Base-by-base conservation (phyloP, 2,888 invertebrate genomes). In the Melolontha melolontha region DNA sequence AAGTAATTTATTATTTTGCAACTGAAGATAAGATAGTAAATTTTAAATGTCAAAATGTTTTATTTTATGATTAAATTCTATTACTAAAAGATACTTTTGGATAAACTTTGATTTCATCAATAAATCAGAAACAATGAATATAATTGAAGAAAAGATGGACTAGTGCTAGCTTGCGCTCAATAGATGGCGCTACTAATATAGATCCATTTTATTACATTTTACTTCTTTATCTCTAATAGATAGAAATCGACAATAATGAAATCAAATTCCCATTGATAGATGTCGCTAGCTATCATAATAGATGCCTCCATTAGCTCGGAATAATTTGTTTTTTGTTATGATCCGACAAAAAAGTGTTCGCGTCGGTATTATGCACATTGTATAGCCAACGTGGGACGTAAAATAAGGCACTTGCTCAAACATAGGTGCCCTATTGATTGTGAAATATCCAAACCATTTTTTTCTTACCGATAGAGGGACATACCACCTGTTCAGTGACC, bases 281-380 rank as follows among this genome's bases (percentile, higher is more conserved):
- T 67, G 67, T 50, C 67, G 59, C 40, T 8, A 29, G 11, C 27
- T 27, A 22, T 8, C 6, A n/a, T 42, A 34, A 17, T 52, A 54
- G 63, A 49, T 34, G 52, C 41, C 42, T 51, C 44, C 34, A 17
- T 40, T 22, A 34, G 64, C 52, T 51, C 5, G 64, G 74, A 77
- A 76, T 77, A 76, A 79, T 78, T 78, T 76, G 71, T 81, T 81
- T 82, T 81, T 81, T 81, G 80, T 78, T 73, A 76, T 74, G 72
- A 78, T 76, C 76, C 74, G 7, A 78, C 80, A 81, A 82, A 82
- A 82, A 82, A 82, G 79, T 80, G 78, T 80, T 80, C 79, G 80
- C 79, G 80, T 81, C 76, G 77, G 77, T 79, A 75, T 76, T 75
- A 72, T 59, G 40, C 66, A 69, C 55, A 62, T 40, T 51, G 49